Percentiles rank a stretch among this genome's conserved stretches.
phyloP scores from a whole-genome alignment of 2,113 vertebrate species.

The Brienomyrus longianalis region DNA sequence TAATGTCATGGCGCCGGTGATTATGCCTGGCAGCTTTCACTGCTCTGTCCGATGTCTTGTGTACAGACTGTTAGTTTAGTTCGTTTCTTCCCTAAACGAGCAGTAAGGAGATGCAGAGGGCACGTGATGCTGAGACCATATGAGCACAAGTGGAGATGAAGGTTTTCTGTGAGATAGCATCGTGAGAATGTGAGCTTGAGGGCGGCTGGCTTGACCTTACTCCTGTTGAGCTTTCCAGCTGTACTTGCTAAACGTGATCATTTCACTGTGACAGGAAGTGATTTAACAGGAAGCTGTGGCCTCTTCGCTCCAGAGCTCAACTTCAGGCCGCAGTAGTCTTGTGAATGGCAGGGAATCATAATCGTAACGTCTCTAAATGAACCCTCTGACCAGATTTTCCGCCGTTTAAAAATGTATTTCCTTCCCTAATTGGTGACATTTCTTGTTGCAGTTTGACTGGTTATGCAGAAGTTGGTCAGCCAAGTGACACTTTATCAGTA shows the following conservation, averaged over 20 bases:
- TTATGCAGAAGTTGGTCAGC: not conserved
- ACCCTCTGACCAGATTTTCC: not conserved
- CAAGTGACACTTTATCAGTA: not conserved
- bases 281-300: not conserved
- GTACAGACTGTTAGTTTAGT: not conserved
- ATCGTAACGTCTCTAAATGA: not conserved
- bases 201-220: not conserved
- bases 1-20: not conserved
- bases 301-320: not conserved
- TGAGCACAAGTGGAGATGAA: not conserved
- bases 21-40: conserved; percentile 24
- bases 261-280: not conserved
- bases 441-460: not conserved
- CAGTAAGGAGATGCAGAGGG: not conserved
- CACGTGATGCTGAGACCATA: not conserved
- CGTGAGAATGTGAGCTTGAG: not conserved
- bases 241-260: not conserved
- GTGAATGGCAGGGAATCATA: not conserved
- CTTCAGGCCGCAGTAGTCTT: not conserved
- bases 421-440: not conserved
- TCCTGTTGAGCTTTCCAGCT: not conserved
- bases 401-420: not conserved
- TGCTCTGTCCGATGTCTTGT: not conserved
- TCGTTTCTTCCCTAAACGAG: not conserved
- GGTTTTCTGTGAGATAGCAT: not conserved